phyloP scores from a whole-genome alignment of 1,140 invertebrate genomes.

The Papilio glaucus region DNA sequence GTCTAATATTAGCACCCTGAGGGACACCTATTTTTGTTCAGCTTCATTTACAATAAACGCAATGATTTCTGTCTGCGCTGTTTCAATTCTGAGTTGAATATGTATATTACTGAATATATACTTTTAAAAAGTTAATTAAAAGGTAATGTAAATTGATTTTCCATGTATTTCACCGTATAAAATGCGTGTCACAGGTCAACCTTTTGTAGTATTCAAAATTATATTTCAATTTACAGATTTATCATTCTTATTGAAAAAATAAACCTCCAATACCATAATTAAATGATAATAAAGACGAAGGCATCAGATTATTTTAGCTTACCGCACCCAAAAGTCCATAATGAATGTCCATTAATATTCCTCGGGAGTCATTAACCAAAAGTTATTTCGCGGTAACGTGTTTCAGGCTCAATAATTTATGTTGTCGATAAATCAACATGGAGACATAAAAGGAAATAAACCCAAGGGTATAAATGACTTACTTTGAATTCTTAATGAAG shows the following conservation, averaged over 20 bases:
- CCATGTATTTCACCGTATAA: neutral
- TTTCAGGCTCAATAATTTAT: slow-evolving; percentile 20
- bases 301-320: neutral
- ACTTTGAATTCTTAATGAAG: neutral
- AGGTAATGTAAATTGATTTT: neutral
- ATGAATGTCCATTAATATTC: slow-evolving; percentile 27
- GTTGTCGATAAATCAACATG: slow-evolving; percentile 25
- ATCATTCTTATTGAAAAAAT: too few species aligned
- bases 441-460: slow-evolving; percentile 17
- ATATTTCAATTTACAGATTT: too few species aligned
- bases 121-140: neutral
- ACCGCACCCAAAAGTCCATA: slow-evolving; percentile 29
- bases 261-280: neutral
- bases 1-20: neutral
- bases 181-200: too few species aligned
- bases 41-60: neutral
- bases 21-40: neutral
- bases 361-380: neutral
- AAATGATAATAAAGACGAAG: slow-evolving; percentile 3
- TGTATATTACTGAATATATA: neutral
- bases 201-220: too few species aligned
- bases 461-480: neutral
- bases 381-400: slow-evolving; percentile 28
- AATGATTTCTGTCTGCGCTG: neutral
- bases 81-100: neutral